Evolutionary conservation across 2,113 vertebrate species (phyloP).

Genomic region (Tringa solitaria): DNA sequence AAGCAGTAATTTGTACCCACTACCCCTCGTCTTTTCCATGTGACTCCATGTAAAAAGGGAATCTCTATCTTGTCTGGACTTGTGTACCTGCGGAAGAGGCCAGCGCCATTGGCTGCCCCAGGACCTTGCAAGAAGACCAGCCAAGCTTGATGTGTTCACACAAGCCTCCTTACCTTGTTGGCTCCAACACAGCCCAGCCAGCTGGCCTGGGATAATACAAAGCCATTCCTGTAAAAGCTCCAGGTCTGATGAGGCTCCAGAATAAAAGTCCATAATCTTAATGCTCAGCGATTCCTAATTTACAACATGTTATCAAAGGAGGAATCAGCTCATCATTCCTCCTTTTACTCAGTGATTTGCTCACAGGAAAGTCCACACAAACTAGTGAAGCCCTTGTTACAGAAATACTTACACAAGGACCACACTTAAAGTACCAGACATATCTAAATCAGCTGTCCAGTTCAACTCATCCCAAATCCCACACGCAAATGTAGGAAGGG

Average conservation of each 20-base stretch:
- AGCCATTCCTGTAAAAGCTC: not conserved
- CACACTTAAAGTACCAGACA: not conserved
- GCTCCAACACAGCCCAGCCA: not conserved
- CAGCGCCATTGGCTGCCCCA: not conserved
- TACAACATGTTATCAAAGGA: not conserved
- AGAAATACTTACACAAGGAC: not conserved
- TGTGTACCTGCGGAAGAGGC: accelerated
- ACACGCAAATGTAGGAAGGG: not conserved
- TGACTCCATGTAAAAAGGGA: not conserved
- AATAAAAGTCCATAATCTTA: not conserved
- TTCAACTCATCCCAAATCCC: not conserved
- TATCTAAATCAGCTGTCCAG: not conserved
- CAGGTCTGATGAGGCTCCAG: not conserved
- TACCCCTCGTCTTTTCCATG: not conserved
- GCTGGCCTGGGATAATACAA: not conserved
- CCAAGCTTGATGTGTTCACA: not conserved
- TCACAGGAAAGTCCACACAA: not conserved
- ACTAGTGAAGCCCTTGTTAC: not conserved
- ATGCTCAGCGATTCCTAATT: not conserved
- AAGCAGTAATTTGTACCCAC: not conserved
- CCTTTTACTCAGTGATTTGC: not conserved
- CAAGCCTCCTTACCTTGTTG: not conserved
- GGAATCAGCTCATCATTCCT: not conserved
- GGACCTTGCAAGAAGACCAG: not conserved
- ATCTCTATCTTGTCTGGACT: not conserved